Evolutionary conservation across 2,113 vertebrate genomes (phyloP).

Genomic region (Engystomops pustulosus): DNA sequence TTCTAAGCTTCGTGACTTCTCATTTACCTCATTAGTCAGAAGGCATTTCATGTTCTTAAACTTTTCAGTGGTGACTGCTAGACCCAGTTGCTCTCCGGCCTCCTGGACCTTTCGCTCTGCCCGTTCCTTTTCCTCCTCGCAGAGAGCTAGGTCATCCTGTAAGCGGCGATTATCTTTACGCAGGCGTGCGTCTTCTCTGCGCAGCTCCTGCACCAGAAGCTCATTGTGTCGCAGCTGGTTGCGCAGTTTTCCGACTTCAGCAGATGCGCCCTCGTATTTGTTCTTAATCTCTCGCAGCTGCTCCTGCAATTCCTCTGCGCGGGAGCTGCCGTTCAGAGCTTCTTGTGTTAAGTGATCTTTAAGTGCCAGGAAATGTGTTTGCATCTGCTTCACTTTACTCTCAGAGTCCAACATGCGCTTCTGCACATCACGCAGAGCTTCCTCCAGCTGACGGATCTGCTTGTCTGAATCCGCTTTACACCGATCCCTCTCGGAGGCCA

Average conservation of each 20-base stretch:
- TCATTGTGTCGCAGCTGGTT: conserved; percentile 91
- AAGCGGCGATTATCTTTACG: conserved; percentile 80
- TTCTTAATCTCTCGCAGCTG: conserved; percentile 87
- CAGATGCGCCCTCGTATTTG: conserved; percentile 91
- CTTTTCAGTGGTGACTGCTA: conserved; percentile 76
- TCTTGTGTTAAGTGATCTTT: conserved; percentile 85
- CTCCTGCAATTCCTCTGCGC: conserved; percentile 82
- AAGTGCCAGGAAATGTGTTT: conserved; percentile 91
- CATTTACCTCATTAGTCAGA: conserved; percentile 80
- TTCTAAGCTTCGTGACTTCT: conserved; percentile 81
- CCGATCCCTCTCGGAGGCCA: conserved; percentile 77
- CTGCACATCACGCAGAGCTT: conserved; percentile 92
- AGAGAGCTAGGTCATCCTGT: conserved; percentile 75
- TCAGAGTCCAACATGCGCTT: conserved; percentile 98
- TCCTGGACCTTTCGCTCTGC: conserved; percentile 69
- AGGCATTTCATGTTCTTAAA: conserved; percentile 91
- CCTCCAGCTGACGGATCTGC: conserved; percentile 90
- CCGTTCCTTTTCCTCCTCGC: conserved; percentile 75
- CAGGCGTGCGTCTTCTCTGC: conserved; percentile 82
- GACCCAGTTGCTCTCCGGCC: conserved; percentile 75
- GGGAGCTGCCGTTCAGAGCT: conserved; percentile 68
- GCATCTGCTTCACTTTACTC: conserved; percentile 95
- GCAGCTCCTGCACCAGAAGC: conserved; percentile 85
- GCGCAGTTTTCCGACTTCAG: conserved; percentile 87
- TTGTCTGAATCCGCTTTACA: conserved; percentile 85